Evolutionary conservation across 1,140 invertebrate species (phyloP).

Genomic region (Monomorium pharaonis): DNA sequence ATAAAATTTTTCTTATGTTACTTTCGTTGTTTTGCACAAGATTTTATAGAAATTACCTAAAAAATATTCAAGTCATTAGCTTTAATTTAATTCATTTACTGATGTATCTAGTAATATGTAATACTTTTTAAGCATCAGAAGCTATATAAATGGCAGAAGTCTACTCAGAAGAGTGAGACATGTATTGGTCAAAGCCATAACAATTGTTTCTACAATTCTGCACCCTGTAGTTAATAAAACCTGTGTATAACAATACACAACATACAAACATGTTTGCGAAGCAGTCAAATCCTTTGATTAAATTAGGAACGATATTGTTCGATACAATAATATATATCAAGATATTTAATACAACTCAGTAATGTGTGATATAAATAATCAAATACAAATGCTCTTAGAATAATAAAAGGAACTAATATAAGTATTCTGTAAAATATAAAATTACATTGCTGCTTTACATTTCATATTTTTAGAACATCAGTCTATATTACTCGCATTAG

Average conservation of each 20-base stretch:
- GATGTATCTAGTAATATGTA: neutral
- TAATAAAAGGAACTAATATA: neutral
- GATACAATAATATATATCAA: neutral
- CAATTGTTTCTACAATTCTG: neutral
- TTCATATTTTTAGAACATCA: constrained; percentile 17
- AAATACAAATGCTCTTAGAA: neutral
- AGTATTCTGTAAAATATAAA: constrained; percentile 7
- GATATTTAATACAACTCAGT: neutral
- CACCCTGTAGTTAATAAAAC: constrained; percentile 28
- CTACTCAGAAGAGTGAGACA: constrained; percentile 8
- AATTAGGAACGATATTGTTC: constrained; percentile 16
- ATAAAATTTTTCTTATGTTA: neutral
- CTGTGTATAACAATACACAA: constrained; percentile 3
- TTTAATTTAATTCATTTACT: neutral
- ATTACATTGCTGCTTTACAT: neutral
- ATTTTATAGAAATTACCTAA: neutral
- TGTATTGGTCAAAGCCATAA: constrained; percentile 35
- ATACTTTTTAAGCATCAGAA: constrained; percentile 2
- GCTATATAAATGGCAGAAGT: constrained; percentile 10
- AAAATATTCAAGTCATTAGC: neutral
- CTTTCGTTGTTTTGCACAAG: neutral
- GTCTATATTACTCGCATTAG: constrained; percentile 5
- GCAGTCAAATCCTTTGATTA: neutral
- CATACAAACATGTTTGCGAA: neutral
- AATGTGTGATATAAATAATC: neutral